Base-by-base conservation (phyloP, 2,888 invertebrate species). In the Leptinotarsa rubiginosa region DNA sequence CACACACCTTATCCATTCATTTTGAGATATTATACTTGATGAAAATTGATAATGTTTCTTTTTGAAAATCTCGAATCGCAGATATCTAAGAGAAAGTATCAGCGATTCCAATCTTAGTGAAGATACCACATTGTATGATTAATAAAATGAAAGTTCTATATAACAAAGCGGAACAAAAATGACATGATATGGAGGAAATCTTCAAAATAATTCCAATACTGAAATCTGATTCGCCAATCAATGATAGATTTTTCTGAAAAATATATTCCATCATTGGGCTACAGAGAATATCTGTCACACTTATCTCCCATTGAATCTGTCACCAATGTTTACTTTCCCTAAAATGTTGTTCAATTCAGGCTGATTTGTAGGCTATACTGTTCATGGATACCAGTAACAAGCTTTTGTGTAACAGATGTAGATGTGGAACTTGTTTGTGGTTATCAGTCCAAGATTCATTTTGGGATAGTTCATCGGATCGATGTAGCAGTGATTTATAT, bases 361-460 rank as follows among this genome's bases (percentile, higher is more conserved):
- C 65, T 71, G 68, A 50, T 62, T 66, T 75, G 76, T 75, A 74
- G 76, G 76, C 78, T 76, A 75, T 75, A 75, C 52, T 76, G 75
- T 75, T 69, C 72, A 52, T 70, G 59, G 67, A 72, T 18, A 72
- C 54, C 67, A 50, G 52, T 72, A 16, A 47, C 20, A 73, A 72
- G 76, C 76, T 78, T 77, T n/a, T 70, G 70, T 75, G 76, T 75
- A 74, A 69, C 52, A 68, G 65, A 59, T 50, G 75, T 77, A 75
- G 74, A 75, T 74, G 72, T 72, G 69, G 47, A 52, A 65, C 71
- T 71, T 65, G 56, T 41, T 41, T 47, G n/a, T 25, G 16, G 49
- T 68, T 73, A 73, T 76, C 72, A 78, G 72, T 76, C 78, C 73
- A 78, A 72, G 72, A 69, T 56, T 41, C 12, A 56, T 10, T 18